Percentiles rank a stretch among this genome's conserved stretches.
Conservation (phyloP, 2,888 invertebrate species). For the Corythucha ciliata region DNA sequence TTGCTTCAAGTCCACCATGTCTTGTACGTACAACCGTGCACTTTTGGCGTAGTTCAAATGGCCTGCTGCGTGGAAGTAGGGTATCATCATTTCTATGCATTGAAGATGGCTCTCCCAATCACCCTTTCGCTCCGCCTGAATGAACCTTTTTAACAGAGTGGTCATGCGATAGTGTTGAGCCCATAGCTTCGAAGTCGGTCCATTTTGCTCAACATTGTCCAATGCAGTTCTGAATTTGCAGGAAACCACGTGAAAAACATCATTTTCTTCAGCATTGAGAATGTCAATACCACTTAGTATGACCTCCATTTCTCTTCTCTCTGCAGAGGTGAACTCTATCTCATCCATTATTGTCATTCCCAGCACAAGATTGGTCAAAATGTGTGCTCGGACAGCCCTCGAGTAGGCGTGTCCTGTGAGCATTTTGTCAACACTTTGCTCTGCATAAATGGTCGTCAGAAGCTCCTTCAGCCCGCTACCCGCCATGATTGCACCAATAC, state of each 20-base stretch:
- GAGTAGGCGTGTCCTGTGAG: neutral
- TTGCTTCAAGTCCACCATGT: neutral
- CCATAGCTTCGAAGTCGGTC: constrained; percentile 35
- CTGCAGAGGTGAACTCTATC: no score
- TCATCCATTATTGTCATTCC: no score
- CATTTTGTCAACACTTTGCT: neutral
- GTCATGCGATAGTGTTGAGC: constrained; percentile 37
- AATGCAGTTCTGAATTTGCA: no score
- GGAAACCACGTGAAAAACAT: no score
- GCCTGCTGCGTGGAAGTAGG: neutral
- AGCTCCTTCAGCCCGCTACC: no score
- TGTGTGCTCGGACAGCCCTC: neutral
- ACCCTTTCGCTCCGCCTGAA: no score
- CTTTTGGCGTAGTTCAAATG: neutral
- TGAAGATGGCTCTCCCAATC: neutral
- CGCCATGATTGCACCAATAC: constrained; percentile 26
- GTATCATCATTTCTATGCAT: neutral
- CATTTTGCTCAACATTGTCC: constrained; percentile 7
- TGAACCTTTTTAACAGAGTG: no score
- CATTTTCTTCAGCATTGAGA: no score
- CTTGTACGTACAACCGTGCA: constrained; percentile 8
- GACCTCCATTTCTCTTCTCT: no score
- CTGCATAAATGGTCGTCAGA: no score
- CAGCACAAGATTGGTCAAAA: no score
- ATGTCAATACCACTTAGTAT: no score